phyloP scores from a whole-genome alignment of 2,113 vertebrate species.

The Uria lomvia region DNA sequence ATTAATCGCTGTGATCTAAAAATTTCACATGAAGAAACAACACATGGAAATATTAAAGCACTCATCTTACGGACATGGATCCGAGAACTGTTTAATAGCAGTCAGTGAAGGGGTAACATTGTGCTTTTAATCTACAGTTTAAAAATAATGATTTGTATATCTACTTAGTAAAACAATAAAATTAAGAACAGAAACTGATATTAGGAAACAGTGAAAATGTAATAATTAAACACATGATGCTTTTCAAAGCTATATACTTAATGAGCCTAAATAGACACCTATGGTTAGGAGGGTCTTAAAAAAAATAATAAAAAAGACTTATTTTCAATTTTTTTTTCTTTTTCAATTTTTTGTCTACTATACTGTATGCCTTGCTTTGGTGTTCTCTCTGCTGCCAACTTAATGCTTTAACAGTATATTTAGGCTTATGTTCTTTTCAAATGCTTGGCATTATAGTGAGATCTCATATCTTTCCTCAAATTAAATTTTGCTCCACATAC shows the following conservation, averaged over 20 bases:
- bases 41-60: conserved; percentile 73
- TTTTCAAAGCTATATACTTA: conserved; percentile 75
- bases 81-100: conserved; percentile 78
- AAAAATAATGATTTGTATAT: conserved; percentile 77
- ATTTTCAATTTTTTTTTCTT: conserved; percentile 43
- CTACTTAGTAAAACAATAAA: conserved; percentile 74
- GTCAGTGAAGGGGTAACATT: conserved; percentile 74
- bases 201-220: conserved; percentile 77
- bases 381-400: conserved; percentile 73
- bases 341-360: conserved; percentile 68
- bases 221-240: conserved; percentile 73
- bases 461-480: conserved; percentile 97
- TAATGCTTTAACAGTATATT: conserved; percentile 67
- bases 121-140: conserved; percentile 76
- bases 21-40: conserved; percentile 65
- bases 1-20: conserved; percentile 49
- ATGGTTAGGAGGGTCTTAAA: conserved; percentile 70
- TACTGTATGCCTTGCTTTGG: conserved; percentile 78
- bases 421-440: conserved; percentile 85
- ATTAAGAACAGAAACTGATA: conserved; percentile 76
- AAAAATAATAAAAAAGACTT: conserved; percentile 34
- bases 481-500: conserved; percentile 98
- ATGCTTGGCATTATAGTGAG: conserved; percentile 97
- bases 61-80: conserved; percentile 68
- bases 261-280: conserved; percentile 75